phyloP scores from a whole-genome alignment of 2,888 invertebrate genomes.

The Lepidochitona cinerea region DNA sequence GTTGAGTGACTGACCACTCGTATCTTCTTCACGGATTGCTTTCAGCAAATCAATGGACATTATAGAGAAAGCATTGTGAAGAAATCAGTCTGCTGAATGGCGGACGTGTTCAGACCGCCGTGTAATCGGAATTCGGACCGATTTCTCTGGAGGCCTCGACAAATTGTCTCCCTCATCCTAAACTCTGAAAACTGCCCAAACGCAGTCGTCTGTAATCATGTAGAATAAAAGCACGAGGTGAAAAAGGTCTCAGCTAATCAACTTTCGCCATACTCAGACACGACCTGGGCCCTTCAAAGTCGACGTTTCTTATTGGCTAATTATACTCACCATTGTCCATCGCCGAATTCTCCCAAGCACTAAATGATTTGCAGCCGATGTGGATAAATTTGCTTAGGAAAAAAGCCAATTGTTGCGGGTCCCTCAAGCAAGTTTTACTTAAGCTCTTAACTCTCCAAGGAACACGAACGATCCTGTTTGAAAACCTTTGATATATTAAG shows the following conservation, averaged over 20 bases:
- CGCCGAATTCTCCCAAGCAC: not conserved
- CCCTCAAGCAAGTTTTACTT: not conserved
- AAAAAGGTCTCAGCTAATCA: not conserved
- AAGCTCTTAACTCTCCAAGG: not conserved
- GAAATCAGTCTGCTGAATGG: not conserved
- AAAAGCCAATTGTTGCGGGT: not conserved
- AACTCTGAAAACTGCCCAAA: not conserved
- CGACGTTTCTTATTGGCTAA: not conserved
- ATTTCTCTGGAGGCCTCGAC: not conserved
- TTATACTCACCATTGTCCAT: not conserved
- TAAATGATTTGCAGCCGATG: not conserved
- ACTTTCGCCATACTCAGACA: not conserved
- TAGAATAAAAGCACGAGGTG: not conserved
- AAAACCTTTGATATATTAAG: not conserved
- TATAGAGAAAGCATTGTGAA: not conserved
- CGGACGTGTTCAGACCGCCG: not conserved
- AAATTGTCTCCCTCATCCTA: not conserved
- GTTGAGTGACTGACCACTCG: too few relatives aligned
- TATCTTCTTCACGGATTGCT: too few relatives aligned
- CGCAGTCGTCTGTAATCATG: not conserved
- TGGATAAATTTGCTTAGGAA: slow-evolving; percentile 2
- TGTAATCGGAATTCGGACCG: not conserved
- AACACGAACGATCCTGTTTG: not conserved
- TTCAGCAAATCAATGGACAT: too few relatives aligned
- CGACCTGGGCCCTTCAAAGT: not conserved